phyloP scores from a whole-genome alignment of 2,888 invertebrate genomes.

The Papilio protenor region DNA sequence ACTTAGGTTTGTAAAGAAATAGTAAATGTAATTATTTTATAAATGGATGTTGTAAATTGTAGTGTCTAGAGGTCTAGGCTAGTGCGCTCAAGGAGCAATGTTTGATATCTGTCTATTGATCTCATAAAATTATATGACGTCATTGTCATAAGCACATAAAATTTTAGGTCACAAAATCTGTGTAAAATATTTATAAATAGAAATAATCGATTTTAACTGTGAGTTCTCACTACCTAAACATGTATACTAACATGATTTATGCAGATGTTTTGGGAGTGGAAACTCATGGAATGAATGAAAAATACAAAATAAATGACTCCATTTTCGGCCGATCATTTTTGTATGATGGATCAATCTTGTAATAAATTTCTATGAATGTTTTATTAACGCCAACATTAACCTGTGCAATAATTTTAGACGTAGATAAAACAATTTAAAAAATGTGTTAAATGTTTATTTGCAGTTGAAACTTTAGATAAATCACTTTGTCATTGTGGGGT shows the following conservation, averaged over 20 bases:
- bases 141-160: slow-evolving; percentile 6
- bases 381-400: slow-evolving; percentile 51
- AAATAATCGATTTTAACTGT: slow-evolving; percentile 32
- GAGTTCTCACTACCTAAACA: background rate
- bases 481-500: slow-evolving; percentile 66
- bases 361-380: slow-evolving; percentile 22
- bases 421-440: slow-evolving; percentile 38
- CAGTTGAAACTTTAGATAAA: slow-evolving; percentile 47
- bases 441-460: slow-evolving; percentile 19
- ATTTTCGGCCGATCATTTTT: slow-evolving; percentile 34
- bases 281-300: background rate
- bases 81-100: slow-evolving; percentile 66
- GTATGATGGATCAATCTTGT: slow-evolving; percentile 20
- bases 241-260: background rate
- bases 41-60: slow-evolving; percentile 59
- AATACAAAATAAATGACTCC: background rate
- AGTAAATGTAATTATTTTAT: slow-evolving; percentile 50
- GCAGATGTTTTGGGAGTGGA: background rate
- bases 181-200: slow-evolving; percentile 46
- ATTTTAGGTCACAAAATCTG: slow-evolving; percentile 25
- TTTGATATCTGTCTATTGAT: slow-evolving; percentile 66
- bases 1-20: slow-evolving; percentile 46
- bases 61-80: slow-evolving; percentile 54
- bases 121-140: slow-evolving; percentile 58
- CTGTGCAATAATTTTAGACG: slow-evolving; percentile 55